Base-by-base conservation (phyloP, 2,888 invertebrate genomes). In the Megamerina dolium region DNA sequence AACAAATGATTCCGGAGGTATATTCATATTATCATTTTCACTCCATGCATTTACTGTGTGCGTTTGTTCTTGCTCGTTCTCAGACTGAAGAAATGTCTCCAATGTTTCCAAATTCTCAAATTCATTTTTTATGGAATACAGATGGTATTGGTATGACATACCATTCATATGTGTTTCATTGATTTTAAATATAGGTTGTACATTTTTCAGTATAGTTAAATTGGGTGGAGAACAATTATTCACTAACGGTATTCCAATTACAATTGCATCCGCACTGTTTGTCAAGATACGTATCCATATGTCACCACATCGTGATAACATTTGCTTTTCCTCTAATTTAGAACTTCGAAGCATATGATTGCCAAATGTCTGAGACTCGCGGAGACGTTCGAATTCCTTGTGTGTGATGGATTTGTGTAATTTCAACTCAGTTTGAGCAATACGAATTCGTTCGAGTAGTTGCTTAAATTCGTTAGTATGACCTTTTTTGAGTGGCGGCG, bases 281-380 rank as follows among this genome's bases (percentile, higher is more conserved):
- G 49, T 46, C 6, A 54, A 34, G 6, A 60, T 40, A 8, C 66
- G 58, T 16, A 57, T 50, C 68, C 68, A 68, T 2, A 65, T 51
- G 46, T 68, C 63, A 5, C 67, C 65, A 34, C 60, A 61, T 8
- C 64, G 61, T 0, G 55, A 52, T n/a, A 68, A 37, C 27, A 64
- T 48, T 46, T 60, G 61, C 33, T 68, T 64, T 46, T 68, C 69
- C 26, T 68, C 69, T 9, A 64, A 42, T 20, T 60, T 40, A 6
- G 55, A 45, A 9, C 61, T 59, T 1, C 67, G 57, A 23, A 61
- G 21, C 4, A 50, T 52, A 5, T 62, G 58, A 18, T 45, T 41
- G 1, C 68, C 69, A 34, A 63, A 63, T 0, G 49, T 37, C 8
- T 56, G 43, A n/a, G 37, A 50, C 9, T 57, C 59, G 21, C 52